Evolutionary conservation across 2,113 vertebrate species (phyloP), one percentile per base, ranked within the genome.

Genomic region (Tinamus guttatus): DNA sequence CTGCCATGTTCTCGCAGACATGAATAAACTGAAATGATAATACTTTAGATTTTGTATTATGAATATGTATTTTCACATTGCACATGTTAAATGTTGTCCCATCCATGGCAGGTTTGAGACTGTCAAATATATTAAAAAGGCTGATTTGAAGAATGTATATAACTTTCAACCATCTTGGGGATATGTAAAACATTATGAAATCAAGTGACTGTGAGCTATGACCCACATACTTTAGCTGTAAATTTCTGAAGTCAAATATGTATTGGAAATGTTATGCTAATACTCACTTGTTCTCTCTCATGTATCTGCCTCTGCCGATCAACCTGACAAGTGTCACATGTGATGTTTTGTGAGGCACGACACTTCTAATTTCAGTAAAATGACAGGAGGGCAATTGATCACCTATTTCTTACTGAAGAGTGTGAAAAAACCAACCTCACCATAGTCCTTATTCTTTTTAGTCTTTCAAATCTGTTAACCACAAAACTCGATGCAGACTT

Each of bases 181-280:
- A 92, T 93, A 95, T 95, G 93, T 90, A 95, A 95, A 97, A 95
- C 90, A 86, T 82, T 95, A 90, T 47, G 92, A 96, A 97, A 92
- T 64, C 69, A 93, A 97, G 64, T 78, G 89, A 90, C 89, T 95
- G 45, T 91, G 91, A 95, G 96, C 93, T 97, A 96, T 91, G 87
- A 94, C 94, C 83, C 82, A 95, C 60, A 94, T 93, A 91, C 12
- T 86, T 95, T 69, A 92, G 75, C 78, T 92, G 63, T 95, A 93
- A 95, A 97, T 96, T 96, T 97, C 71, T 36, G 27, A 87, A 95
- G 86, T 93, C 90, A 92, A 51, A 91, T 96, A 74, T 15, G 18
- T 91, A 77, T 70, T 68, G 62, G 73, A 95, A 96, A 95, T 80
- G 21, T 95, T 95, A 96, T 96, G 95, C 79, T 97, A 96, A 94